Base-by-base conservation (phyloP, 2,113 vertebrate genomes). In the Nerophis ophidion region DNA sequence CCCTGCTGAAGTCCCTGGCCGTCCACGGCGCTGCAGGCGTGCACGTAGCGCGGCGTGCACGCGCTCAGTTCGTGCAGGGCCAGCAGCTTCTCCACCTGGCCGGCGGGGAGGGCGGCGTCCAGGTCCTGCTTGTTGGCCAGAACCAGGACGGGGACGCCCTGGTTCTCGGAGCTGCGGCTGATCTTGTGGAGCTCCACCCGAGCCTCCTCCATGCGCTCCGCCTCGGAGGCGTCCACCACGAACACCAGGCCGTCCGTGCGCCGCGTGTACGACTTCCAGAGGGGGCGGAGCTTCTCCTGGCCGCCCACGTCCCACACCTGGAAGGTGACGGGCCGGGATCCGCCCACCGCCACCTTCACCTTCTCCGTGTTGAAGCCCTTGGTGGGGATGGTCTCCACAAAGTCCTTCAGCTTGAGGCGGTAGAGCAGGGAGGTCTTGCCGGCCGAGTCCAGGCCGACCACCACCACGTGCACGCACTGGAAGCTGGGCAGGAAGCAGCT, bases 291-390 rank as follows among this genome's bases (percentile, higher is more conserved):
- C 81, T 95, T 96, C 68, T 96, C 94, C 80, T 95, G 93, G 0
- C 94, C 94, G 0, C 93, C 93, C 4, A 96, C 94, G 1, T 95
- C 94, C 93, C 94, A 96, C 72, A 94, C 93, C 68, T 95, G 93
- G 77, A 95, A 93, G 71, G 91, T 90, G 48, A 93, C 89, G 58
- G 84, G 72, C 0, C 92, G 89, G 0, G 92, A 90, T 2, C 84
- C 73, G 5, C 90, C 93, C 46, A 95, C 80, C 0, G 91, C 76
- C 65, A 94, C 89, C 56, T 92, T 92, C 68, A 95, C 91, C 83
- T 92, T 93, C 86, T 96, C 94, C 3, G 86, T 93, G 86, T 95
- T 96, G 81, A 96, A 96, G 60, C 93, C 93, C 66, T 93, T 95
- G 45, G 94, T 96, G 17, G 94, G 93, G 74, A 92, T 92, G 0